These are phyloP conservation scores for Caenorhabditis zanzibari DNA, from an alignment of 2,888 invertebrate species.

Conservation along the genomic window DNA sequence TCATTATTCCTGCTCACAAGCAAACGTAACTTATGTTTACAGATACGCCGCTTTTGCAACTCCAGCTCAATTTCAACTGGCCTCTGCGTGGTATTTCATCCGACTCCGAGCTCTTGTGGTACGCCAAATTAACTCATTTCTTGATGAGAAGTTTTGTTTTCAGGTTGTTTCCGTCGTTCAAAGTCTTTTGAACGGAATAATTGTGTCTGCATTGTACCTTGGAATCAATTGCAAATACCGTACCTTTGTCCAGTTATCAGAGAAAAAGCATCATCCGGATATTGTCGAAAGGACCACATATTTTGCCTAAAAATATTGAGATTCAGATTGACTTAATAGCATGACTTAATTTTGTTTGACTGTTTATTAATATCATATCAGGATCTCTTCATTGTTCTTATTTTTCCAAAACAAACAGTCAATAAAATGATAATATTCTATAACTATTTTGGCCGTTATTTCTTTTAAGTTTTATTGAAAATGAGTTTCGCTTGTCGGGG, in stretches of 20 bases:
- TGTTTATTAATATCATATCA: conserved; percentile 17
- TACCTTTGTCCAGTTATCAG: conserved; percentile 67
- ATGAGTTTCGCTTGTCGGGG: too few relatives aligned
- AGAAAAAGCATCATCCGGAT: conserved; percentile 54
- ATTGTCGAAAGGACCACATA: conserved; percentile 63
- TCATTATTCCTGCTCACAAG: neutral
- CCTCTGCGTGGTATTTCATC: conserved; percentile 71
- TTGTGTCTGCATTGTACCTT: conserved; percentile 66
- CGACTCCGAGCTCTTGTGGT: conserved; percentile 61
- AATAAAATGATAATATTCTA: neutral
- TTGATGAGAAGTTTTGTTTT: neutral
- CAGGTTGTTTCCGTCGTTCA: conserved; percentile 64
- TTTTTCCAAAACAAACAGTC: neutral
- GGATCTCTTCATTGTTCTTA: conserved; percentile 22
- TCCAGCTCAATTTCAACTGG: conserved; percentile 68
- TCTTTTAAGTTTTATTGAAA: too few relatives aligned
- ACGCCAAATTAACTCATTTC: neutral
- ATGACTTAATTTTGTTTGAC: conserved; percentile 1
- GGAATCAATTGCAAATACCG: conserved; percentile 72
- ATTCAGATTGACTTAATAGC: neutral
- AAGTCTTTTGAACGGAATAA: conserved; percentile 58
- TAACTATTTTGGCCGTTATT: too few relatives aligned
- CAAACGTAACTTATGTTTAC: neutral
- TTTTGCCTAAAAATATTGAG: conserved; percentile 52
- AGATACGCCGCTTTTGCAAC: conserved; percentile 67